Evolutionary conservation across 1,140 invertebrate genomes (phyloP).

Genomic region (Zaprionus ghesquierei): DNA sequence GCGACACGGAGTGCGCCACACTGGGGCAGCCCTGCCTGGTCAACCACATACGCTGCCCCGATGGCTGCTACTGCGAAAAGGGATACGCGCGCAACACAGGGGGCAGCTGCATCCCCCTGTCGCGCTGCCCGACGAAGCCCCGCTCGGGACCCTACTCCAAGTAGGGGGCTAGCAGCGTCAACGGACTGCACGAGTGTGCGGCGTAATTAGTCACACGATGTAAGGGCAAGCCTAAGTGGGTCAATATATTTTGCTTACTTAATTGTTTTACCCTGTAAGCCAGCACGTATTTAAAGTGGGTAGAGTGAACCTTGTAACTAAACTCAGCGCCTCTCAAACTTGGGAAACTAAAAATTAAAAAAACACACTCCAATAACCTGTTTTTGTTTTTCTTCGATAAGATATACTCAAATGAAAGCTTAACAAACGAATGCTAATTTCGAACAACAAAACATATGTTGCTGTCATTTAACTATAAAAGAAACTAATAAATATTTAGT

Average conservation of each 20-base stretch:
- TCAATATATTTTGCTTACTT: neutral
- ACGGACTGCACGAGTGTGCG: neutral
- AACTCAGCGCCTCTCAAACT: neutral
- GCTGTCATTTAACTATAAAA: neutral
- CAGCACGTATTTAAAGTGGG: neutral
- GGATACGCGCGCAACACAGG: slow-evolving; percentile 80
- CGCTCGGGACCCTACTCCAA: neutral
- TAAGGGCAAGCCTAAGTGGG: neutral
- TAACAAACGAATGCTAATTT: neutral
- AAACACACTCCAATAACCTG: neutral
- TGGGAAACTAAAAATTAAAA: neutral
- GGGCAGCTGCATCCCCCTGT: slow-evolving; percentile 81
- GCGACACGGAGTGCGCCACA: slow-evolving; percentile 83
- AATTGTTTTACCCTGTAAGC: neutral
- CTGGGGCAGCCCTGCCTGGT: slow-evolving; percentile 83
- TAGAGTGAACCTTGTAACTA: neutral
- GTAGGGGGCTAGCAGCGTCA: too few relatives aligned
- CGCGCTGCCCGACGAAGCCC: slow-evolving; percentile 42
- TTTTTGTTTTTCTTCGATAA: neutral
- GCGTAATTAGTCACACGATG: neutral
- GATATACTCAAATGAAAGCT: neutral
- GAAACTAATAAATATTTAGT: neutral
- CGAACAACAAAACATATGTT: neutral
- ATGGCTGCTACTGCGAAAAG: slow-evolving; percentile 83
- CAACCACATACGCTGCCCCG: slow-evolving; percentile 83